Base-by-base conservation (phyloP, 35 echinoderm and acorn worm species). In the Apostichopus californicus region DNA sequence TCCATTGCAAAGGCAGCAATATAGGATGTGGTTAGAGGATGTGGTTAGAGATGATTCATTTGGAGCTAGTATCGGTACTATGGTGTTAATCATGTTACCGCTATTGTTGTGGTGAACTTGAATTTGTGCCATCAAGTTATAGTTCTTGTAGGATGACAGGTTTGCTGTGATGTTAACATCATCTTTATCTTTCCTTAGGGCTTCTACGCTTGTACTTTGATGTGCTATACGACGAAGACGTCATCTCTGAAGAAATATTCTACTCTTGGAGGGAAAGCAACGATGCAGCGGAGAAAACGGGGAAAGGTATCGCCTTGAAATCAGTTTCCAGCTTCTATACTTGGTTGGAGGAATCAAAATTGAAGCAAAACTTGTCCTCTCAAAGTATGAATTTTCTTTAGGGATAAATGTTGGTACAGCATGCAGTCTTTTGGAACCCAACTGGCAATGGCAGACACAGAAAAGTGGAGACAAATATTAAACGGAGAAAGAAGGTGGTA, bases 261-360 rank as follows among this genome's bases (percentile, higher is more conserved):
- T 94, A 94, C 70, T 92, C 89, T 53, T 96, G 97, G 97, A 86
- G 93, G 81, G 80, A 88, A 9, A 95, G 93, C 63, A 55, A 64
- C 1, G 97, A 98, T 58, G 91, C 97, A 34, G 73, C 22, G 14
- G 97, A 98, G 78, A 22, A 89, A 20, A 78, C 34, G 13, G 94
- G 97, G 10, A 98, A 98, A 72, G 91, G 97, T 20, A 93, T 96
- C 12, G 97, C 97, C 5, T 91, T 98, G 5, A 98, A 98, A 54
- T 98, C 94, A 18, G 97, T 98, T 21, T 94, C 97, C 15, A 94
- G 94, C 70, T 98, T 98, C 91, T 96, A 94, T 64, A 93, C 95
- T 71, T 98, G 97, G 97, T 78, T 98, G 65, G 87, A 90, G 11
- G 97, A 98, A 68, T 93, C 94, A 4, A 94, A 98, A 46, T 46